A percentile compares a stretch with the other conserved stretches of the same genome.
phyloP scores from a whole-genome alignment of 1,140 invertebrate genomes.

The Drosophila truncata region DNA sequence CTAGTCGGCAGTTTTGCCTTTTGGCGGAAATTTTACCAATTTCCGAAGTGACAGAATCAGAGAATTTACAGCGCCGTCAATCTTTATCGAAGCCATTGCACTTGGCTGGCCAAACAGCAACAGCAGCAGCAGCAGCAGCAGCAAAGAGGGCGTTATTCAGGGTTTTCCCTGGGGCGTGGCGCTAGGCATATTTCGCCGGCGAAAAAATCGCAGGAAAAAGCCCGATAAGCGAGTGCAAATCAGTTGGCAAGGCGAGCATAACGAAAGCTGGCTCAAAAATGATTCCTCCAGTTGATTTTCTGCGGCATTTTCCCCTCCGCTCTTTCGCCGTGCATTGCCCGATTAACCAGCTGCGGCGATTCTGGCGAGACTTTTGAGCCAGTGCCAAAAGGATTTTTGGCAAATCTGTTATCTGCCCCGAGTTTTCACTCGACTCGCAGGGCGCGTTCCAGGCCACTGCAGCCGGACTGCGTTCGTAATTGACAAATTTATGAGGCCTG shows the following conservation, averaged over 20 bases:
- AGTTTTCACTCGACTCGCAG: constrained; percentile 26
- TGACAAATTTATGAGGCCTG: constrained; percentile 48
- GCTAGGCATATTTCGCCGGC: constrained; percentile 56
- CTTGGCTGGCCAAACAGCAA: constrained; percentile 71
- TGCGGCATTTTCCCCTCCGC: constrained; percentile 49
- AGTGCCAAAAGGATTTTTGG: constrained; percentile 70
- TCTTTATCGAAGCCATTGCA: constrained; percentile 81
- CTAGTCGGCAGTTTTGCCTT: constrained; percentile 27
- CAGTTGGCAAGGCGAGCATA: constrained; percentile 56
- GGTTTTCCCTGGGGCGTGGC: constrained; percentile 36
- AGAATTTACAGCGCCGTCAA: constrained; percentile 84
- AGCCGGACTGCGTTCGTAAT: constrained; percentile 67
- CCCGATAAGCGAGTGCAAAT: constrained; percentile 78
- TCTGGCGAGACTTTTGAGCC: constrained; percentile 53
- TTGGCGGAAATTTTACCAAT: constrained; percentile 79
- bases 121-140: constrained; percentile 48
- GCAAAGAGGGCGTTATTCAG: constrained; percentile 37
- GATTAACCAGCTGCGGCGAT: constrained; percentile 67
- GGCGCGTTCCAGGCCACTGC: constrained; percentile 63
- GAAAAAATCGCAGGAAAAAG: constrained; percentile 25
- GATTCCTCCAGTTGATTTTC: constrained; percentile 74
- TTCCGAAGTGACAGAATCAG: constrained; percentile 85
- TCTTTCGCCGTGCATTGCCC: constrained; percentile 54
- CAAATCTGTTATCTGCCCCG: constrained; percentile 69
- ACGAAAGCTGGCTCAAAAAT: constrained; percentile 44